phyloP scores from a whole-genome alignment of 2,113 vertebrate genomes.

The Lasiurus borealis region DNA sequence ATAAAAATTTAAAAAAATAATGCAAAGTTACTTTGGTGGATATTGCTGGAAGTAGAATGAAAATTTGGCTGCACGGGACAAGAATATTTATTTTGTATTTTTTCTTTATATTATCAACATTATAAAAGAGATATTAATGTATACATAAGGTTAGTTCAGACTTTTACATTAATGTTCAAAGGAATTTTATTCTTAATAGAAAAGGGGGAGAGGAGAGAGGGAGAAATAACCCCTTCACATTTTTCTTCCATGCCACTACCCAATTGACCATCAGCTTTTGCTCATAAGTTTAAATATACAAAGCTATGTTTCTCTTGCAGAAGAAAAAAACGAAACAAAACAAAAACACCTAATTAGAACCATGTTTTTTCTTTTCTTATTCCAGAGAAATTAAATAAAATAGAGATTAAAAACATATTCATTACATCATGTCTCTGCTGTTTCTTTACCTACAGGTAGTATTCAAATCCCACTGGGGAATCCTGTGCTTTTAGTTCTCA shows the following conservation, averaged over 20 bases:
- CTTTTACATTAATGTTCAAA: background rate
- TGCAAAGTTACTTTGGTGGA: background rate
- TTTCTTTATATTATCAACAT: background rate
- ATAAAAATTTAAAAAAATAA: background rate
- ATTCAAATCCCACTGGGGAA: background rate
- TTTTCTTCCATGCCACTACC: background rate
- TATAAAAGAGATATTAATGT: background rate
- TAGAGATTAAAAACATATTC: background rate
- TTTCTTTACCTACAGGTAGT: background rate
- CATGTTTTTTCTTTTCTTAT: background rate
- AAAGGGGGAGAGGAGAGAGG: background rate
- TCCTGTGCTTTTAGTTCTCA: background rate
- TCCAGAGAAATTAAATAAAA: constrained; percentile 18
- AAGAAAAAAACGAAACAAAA: background rate
- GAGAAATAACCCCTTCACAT: background rate
- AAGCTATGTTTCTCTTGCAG: background rate
- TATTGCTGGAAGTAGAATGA: background rate
- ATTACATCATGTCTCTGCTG: background rate
- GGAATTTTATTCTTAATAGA: background rate
- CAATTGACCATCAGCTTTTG: background rate
- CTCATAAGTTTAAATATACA: background rate
- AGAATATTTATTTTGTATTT: background rate
- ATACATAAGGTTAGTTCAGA: background rate
- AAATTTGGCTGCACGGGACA: background rate
- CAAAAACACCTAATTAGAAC: too few relatives aligned